Evolutionary conservation across 2,113 vertebrate genomes (phyloP), one percentile per base, ranked within the genome.

Genomic region (Pseudopipra pipra): DNA sequence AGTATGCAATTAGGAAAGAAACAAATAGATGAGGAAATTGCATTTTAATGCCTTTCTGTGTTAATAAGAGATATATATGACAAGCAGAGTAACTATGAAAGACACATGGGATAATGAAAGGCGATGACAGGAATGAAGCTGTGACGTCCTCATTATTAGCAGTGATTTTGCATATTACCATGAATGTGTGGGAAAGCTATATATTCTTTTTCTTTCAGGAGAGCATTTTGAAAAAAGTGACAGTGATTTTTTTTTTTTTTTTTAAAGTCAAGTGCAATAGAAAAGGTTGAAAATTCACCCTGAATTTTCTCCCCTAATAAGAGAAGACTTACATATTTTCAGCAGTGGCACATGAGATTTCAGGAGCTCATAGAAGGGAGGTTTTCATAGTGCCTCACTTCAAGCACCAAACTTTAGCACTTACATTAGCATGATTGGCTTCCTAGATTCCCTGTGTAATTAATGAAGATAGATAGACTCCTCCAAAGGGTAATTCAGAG

Each of bases 51-150:
- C 15, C 24, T 89, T 94, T 95, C 67, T 89, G 16, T 82, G 27
- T 76, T 94, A 90, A 89, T 85, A 95, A 95, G 92, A 92, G 79
- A 87, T 73, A 92, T 70, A 78, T 89, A 76, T 61, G 67, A 82
- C 55, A 76, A 43, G 37, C n/a, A 47, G 31, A 90, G 55, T 72
- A 87, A 75, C 90, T 92, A 18, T 49, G 67, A 62, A 80, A 51
- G 66, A 62, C 54, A 91, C 68, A 79, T 17, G 23, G 47, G 35
- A 93, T 89, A 89, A 89, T 63, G 56, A 84, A 87, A 90, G 51
- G 41, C 2, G 0, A 24, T 74, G 41, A 81, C 43, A 94, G 59
- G 62, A 82, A 82, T 56, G 75, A 96, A 93, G 39, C 31, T 74
- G n/a, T 41, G 75, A 77, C 91, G 74, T 39, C 41, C 65, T 93